phyloP scores from a whole-genome alignment of 2,888 invertebrate genomes.

The Lochmaea capreae region DNA sequence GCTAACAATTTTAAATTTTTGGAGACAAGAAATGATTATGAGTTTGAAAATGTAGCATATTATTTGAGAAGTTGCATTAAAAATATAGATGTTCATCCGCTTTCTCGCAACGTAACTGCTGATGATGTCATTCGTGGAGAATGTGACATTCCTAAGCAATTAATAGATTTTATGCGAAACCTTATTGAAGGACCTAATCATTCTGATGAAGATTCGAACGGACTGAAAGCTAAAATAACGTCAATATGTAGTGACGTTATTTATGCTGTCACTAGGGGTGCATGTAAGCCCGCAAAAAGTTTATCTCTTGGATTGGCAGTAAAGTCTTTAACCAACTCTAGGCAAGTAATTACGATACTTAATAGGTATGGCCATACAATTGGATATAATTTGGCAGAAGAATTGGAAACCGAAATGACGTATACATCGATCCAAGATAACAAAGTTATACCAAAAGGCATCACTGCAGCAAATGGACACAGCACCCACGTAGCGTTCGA shows the following conservation, averaged over 20 bases:
- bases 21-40: constrained; percentile 41
- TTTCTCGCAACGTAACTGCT: constrained; percentile 35
- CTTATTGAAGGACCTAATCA: not conserved
- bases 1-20: constrained; percentile 47
- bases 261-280: constrained; percentile 33
- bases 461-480: constrained; percentile 43
- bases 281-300: constrained; percentile 11
- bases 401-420: constrained; percentile 54
- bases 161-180: constrained; percentile 35
- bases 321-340: constrained; percentile 52
- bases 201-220: no score
- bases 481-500: constrained; percentile 55
- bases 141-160: constrained; percentile 23
- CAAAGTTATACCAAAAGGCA: constrained; percentile 52
- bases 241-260: constrained; percentile 49
- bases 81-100: constrained; percentile 43
- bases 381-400: constrained; percentile 54
- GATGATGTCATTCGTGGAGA: constrained; percentile 33
- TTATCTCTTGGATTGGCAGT: constrained; percentile 45
- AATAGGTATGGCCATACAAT: constrained; percentile 56
- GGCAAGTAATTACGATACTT: constrained; percentile 51
- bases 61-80: constrained; percentile 53
- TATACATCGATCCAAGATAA: constrained; percentile 40
- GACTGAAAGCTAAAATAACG: constrained; percentile 10
- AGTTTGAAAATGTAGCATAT: constrained; percentile 51